These are phyloP conservation scores for Acanthornis magna DNA, from an alignment of 2,797 vertebrate species.

Conservation along the genomic window DNA sequence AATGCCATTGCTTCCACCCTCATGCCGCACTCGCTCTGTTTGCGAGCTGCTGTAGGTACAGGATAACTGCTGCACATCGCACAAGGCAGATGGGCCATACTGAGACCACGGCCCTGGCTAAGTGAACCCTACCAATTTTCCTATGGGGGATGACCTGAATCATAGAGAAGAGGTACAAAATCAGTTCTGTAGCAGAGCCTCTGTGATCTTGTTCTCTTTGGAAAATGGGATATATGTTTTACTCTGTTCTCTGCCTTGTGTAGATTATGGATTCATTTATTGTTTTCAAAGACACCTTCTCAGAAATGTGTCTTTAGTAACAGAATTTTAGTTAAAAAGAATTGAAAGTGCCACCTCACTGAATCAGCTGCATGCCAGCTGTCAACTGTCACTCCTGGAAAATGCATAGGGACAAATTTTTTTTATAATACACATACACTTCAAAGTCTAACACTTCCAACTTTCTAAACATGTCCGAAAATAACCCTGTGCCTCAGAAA, in stretches of 20 bases:
- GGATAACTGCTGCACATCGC: not conserved
- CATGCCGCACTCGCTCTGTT: accelerated
- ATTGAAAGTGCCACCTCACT: not conserved
- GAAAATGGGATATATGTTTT: not conserved
- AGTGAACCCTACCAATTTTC: not conserved
- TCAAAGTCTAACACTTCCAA: not conserved
- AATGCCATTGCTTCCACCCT: not conserved
- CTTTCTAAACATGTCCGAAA: not conserved
- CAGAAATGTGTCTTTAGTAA: not conserved
- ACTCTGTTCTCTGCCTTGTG: not conserved
- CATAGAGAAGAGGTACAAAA: not conserved
- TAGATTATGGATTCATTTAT: not conserved
- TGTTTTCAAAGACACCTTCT: not conserved
- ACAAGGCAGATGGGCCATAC: not conserved
- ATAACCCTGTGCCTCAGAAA: not conserved
- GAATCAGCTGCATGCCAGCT: not conserved
- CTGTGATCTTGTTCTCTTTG: not conserved
- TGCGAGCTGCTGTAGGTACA: not conserved
- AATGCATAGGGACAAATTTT: not conserved
- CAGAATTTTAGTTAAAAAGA: not conserved
- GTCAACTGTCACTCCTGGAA: not conserved
- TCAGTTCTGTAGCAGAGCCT: not conserved
- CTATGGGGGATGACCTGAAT: accelerated
- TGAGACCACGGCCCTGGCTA: not conserved
- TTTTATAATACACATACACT: not conserved